These are phyloP conservation scores for Rhinatrema bivittatum DNA, from an alignment of 2,797 vertebrate species.

Conservation along the genomic window DNA sequence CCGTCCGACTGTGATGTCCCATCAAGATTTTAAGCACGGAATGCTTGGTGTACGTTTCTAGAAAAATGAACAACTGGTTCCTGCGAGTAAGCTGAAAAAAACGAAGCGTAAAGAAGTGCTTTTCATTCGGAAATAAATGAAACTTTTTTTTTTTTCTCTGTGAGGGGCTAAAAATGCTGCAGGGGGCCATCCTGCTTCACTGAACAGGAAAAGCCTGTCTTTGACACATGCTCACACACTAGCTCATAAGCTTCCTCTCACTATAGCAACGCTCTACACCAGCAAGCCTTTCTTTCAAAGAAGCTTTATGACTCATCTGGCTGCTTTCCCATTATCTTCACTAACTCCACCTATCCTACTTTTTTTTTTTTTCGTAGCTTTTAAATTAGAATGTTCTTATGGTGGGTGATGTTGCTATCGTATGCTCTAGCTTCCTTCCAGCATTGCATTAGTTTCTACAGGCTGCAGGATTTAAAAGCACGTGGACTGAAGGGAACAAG, in stretches of 20 bases:
- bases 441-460: no score
- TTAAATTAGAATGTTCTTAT: no score
- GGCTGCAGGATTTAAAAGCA: no score
- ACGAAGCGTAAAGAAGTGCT: constrained; percentile 8
- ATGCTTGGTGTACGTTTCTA: constrained; percentile 3
- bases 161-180: constrained; percentile 36
- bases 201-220: constrained; percentile 46
- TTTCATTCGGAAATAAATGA: constrained; percentile 13
- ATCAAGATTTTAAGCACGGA: neutral
- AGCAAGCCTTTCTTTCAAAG: neutral
- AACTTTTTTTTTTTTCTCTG: no score
- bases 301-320: neutral
- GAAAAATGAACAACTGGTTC: constrained; percentile 18
- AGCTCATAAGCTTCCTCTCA: constrained; percentile 29
- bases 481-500: no score
- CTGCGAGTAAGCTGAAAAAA: constrained; percentile 10
- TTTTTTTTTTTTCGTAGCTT: no score
- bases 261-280: constrained; percentile 33
- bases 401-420: no score
- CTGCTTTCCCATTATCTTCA: constrained; percentile 3
- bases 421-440: no score
- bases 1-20: neutral
- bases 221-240: constrained; percentile 29
- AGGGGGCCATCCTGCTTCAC: constrained; percentile 55
- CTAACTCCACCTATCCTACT: constrained; percentile 1